These are phyloP conservation scores for Characodon lateralis DNA, from an alignment of 2,797 vertebrate species.

Conservation along the genomic window DNA sequence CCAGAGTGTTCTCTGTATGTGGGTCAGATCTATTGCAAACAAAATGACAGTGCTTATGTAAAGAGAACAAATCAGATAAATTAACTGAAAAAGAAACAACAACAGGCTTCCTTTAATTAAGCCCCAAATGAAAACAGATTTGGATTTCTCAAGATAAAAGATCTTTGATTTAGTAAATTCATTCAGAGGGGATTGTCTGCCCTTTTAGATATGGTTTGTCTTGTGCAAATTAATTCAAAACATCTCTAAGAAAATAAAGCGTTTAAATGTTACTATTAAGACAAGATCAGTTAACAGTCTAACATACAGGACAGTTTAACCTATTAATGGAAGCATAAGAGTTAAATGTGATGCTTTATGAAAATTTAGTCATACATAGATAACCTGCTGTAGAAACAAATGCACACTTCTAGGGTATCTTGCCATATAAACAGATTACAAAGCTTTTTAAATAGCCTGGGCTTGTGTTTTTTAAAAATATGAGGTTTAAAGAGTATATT, in stretches of 20 bases:
- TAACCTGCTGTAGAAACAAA: neutral
- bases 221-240: conserved; percentile 28
- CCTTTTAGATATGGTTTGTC: conserved; percentile 2
- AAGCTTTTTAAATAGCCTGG: neutral
- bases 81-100: conserved; percentile 12
- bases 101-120: conserved; percentile 20
- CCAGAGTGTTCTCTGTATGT: too few species aligned
- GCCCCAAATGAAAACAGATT: conserved; percentile 20
- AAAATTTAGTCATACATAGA: neutral
- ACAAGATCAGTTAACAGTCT: neutral
- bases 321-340: neutral
- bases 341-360: neutral
- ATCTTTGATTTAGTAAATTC: conserved; percentile 23
- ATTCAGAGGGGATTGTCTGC: conserved; percentile 14
- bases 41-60: neutral
- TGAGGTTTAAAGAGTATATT: neutral
- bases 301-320: neutral
- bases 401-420: neutral
- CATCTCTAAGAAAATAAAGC: conserved; percentile 10
- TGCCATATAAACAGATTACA: neutral
- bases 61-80: neutral
- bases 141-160: conserved; percentile 21
- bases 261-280: conserved; percentile 4
- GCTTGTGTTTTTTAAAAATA: neutral
- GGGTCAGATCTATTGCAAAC: too few species aligned